These are phyloP conservation scores for Heliothis virescens DNA, from an alignment of 1,140 invertebrate genomes.

Conservation along the genomic window DNA sequence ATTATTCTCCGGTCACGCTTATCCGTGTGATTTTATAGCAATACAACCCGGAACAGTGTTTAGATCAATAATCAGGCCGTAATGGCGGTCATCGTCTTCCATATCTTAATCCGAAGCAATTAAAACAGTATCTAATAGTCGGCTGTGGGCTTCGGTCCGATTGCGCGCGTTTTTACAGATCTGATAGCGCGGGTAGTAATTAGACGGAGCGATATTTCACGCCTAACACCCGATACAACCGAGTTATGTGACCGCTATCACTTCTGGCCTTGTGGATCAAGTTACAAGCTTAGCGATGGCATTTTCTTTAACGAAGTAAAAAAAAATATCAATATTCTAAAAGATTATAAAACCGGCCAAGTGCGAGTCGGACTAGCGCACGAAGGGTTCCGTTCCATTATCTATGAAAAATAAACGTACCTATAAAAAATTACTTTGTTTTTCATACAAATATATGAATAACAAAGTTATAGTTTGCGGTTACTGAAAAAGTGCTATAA, in stretches of 20 bases:
- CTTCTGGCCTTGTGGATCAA: neutral
- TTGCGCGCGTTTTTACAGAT: slow-evolving; percentile 1
- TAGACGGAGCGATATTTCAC: slow-evolving; percentile 15
- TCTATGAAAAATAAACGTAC: too few relatives aligned
- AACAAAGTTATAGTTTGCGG: too few relatives aligned
- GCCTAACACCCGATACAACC: slow-evolving; percentile 8
- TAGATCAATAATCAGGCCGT: neutral
- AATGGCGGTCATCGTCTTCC: neutral
- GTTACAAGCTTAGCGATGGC: neutral
- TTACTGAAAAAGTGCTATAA: too few relatives aligned
- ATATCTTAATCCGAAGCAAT: neutral
- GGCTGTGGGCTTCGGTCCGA: neutral
- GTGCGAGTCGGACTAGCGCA: too few relatives aligned
- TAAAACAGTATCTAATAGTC: slow-evolving; percentile 24
- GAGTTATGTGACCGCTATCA: slow-evolving; percentile 23
- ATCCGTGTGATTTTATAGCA: neutral
- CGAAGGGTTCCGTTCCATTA: too few relatives aligned
- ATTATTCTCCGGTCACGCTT: neutral
- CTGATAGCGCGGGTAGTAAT: neutral
- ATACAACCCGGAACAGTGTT: neutral
- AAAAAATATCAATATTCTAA: neutral
- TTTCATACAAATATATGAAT: too few relatives aligned
- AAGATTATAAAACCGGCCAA: too few relatives aligned
- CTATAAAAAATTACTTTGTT: too few relatives aligned
- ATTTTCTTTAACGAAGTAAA: neutral